Percentiles rank a stretch among this genome's conserved stretches.
These are phyloP conservation scores for Helobdella robusta DNA, from an alignment of 2,888 invertebrate species.

Conservation along the genomic window DNA sequence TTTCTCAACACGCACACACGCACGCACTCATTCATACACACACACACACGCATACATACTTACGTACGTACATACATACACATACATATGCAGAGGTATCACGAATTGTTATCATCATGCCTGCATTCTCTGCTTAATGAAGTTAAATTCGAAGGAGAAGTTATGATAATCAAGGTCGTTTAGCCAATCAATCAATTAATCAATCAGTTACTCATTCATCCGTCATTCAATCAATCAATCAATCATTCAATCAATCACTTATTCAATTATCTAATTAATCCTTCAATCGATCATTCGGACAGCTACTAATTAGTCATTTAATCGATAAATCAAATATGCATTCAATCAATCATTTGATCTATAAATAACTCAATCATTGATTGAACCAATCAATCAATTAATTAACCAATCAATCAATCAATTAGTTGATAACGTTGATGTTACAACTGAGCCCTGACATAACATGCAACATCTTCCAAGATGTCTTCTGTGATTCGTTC, in stretches of 20 bases:
- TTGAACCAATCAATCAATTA: too few relatives aligned
- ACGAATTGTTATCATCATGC: constrained; percentile 56
- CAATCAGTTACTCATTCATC: not conserved
- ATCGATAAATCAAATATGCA: too few relatives aligned
- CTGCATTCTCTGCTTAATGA: constrained; percentile 68
- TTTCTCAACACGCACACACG: constrained; percentile 28
- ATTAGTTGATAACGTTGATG: too few relatives aligned
- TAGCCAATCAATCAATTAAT: not conserved
- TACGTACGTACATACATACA: not conserved
- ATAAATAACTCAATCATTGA: too few relatives aligned
- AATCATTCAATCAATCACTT: not conserved
- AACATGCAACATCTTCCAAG: too few relatives aligned
- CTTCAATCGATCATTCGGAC: constrained; percentile 55
- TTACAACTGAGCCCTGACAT: too few relatives aligned
- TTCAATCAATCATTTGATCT: too few relatives aligned
- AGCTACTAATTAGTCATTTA: too few relatives aligned
- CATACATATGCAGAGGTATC: not conserved
- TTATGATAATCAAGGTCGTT: constrained; percentile 59
- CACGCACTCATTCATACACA: not conserved
- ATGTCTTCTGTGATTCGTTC: too few relatives aligned
- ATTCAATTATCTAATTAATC: too few relatives aligned
- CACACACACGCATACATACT: not conserved
- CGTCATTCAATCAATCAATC: constrained; percentile 47
- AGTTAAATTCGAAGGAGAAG: constrained; percentile 64
- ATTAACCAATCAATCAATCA: too few relatives aligned